Evolutionary conservation across 2,113 vertebrate genomes (phyloP).

Genomic region (Cairina moschata): DNA sequence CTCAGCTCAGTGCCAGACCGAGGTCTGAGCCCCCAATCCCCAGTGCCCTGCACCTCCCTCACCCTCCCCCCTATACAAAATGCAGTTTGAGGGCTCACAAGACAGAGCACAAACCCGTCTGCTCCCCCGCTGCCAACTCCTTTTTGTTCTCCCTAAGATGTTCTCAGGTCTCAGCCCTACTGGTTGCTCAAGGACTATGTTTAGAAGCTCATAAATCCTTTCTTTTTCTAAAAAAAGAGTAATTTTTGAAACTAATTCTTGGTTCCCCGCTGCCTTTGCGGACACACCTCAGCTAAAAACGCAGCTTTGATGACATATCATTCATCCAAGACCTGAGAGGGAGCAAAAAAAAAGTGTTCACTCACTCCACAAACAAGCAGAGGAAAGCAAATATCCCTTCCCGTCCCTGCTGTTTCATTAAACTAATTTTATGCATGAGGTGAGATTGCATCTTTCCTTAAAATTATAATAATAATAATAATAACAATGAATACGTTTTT

Average conservation of each 20-base stretch:
- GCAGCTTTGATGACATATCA: background rate
- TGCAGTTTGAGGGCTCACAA: background rate
- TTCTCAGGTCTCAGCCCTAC: background rate
- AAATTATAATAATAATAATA: slow-evolving; percentile 39
- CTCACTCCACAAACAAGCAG: background rate
- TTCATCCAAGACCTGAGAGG: background rate
- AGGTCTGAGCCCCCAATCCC: background rate
- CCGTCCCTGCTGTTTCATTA: slow-evolving; percentile 45
- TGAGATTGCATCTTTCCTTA: slow-evolving; percentile 37
- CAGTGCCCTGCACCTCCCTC: accelerated
- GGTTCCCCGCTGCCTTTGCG: background rate
- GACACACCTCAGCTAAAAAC: background rate
- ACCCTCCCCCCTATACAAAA: background rate
- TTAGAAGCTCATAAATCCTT: background rate
- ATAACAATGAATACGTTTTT: slow-evolving; percentile 56
- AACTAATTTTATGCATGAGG: slow-evolving; percentile 72
- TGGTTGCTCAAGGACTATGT: background rate
- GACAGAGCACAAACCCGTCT: background rate
- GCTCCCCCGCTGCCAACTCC: background rate
- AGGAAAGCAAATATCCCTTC: slow-evolving; percentile 24
- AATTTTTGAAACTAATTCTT: background rate
- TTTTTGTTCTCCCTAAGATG: background rate
- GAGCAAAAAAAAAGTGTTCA: slow-evolving; percentile 21
- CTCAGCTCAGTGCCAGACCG: background rate
- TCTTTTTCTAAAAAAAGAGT: background rate